Evolutionary conservation across 2,888 invertebrate genomes (phyloP).

Genomic region (Priocnemis perturbator): DNA sequence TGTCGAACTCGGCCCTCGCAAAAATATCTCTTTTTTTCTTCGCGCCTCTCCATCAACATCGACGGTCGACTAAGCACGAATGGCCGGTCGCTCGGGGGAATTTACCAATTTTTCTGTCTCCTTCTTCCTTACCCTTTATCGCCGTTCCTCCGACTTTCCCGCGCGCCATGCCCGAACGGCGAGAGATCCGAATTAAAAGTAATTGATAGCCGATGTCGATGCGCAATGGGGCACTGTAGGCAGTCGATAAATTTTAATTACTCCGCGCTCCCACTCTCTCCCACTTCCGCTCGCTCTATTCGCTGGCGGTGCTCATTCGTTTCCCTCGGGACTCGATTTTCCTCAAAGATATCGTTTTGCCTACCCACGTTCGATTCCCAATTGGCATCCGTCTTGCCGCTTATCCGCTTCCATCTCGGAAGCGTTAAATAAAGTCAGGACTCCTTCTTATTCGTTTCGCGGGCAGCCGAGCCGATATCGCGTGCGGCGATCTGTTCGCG

Average conservation of each 20-base stretch:
- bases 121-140: neutral
- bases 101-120: constrained; percentile 3
- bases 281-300: neutral
- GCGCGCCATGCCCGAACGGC: constrained; percentile 6
- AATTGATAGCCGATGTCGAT: constrained; percentile 52
- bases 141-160: neutral
- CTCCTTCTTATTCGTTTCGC: too few species aligned
- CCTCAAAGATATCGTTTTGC: constrained; percentile 20
- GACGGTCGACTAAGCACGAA: neutral
- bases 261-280: constrained; percentile 32
- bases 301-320: too few species aligned
- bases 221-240: constrained; percentile 33
- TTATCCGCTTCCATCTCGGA: too few species aligned
- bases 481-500: too few species aligned
- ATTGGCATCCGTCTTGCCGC: too few species aligned
- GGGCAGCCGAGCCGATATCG: too few species aligned
- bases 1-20: neutral
- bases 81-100: neutral
- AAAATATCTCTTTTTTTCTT: neutral
- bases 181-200: constrained; percentile 48
- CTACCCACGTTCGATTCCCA: neutral
- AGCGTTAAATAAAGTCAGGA: too few species aligned
- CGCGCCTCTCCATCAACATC: neutral
- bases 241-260: constrained; percentile 57
- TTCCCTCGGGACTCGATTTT: constrained; percentile 4